Evolutionary conservation across 2,113 vertebrate species (phyloP), one percentile per base, ranked within the genome.

Genomic region (Rhombomys opimus): DNA sequence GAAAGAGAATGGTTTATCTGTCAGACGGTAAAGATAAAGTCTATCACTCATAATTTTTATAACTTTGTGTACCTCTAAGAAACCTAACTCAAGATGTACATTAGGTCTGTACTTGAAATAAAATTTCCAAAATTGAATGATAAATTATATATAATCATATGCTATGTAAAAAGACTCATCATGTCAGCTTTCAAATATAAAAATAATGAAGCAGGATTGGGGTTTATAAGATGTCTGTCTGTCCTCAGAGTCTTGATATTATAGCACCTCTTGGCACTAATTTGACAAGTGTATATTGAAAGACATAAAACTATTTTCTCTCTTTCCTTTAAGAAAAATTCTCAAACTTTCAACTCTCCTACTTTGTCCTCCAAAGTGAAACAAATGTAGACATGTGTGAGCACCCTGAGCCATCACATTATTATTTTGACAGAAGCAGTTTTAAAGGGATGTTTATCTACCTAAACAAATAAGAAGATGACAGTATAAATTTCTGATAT

Each of bases 241-340:
- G 63, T 94, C 94, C 95, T 92, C 35, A 84, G 93, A 94, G 87
- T 7, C 6, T 27, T 54, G 17, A 46, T 52, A 15, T 92, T 15
- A 89, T 20, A 52, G 78, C 20, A 2, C 70, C 22, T 82, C 1
- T 92, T 91, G 78, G 67, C 54, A 68, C 23, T 92, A 11, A 67
- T 32, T 32, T 77, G 67, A 81, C 15, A 52, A 30, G 50, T 88
- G 59, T 23, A 86, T 82, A 61, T 52, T 32, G 59, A 20, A 78
- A 12, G 41, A 61, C 18, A 38, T 38, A 35, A 57, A 12, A 57
- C 22, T 88, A 4, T 41, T 68, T 68, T 52, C 41, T 87, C 17
- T 50, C 9, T 57, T 57, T 73, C 22, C 38, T 73, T 73, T 25
- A 22, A 38, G 22, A 73, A 35, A 57, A 14, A 59, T 8, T 18